Base-by-base conservation (phyloP, 53 echinoderm and acorn worm genomes). In the Crossaster papposus region DNA sequence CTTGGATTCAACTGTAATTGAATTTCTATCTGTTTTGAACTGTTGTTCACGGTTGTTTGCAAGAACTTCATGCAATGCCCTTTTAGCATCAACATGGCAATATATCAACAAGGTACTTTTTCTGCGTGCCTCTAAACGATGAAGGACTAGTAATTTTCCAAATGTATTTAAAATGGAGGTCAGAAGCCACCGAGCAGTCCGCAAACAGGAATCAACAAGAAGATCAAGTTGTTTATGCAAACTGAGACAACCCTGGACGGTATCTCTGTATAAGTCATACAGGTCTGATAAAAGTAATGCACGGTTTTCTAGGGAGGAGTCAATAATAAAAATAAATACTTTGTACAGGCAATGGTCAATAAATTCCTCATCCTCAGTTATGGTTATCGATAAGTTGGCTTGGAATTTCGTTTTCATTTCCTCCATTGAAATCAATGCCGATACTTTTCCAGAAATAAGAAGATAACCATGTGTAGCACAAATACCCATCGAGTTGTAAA, bases 311-410 rank as follows among this genome's bases (percentile, higher is more conserved):
- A 77, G 37, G 37, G 15, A 35, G 7, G 37, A 17, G 35, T 77
- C 77, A 77, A 77, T 37, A n/a, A 77, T 34, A 63, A 64, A 22
- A 35, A 81, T 26, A 33, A 34, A 81, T 22, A 81, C 81, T 81
- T 31, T 81, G 15, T 26, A n/a, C 64, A 81, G 32, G 64, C 64
- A 81, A 17, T 81, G 35, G 17, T 81, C 24, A 24, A 63, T 34
- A 64, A 63, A 15, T 13, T 28, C 64, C 9, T 22, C 26, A 64
- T 81, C 81, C 34, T 81, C 36, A 30, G 81, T 81, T 54, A 23
- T 18, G 31, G 17, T 22, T 20, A 32, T 17, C 23, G 12, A 80
- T 44, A 81, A 35, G 29, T 62, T 81, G 35, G 23, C 33, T n/a
- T n/a, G 64, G 20, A 64, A 62, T 64, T 6, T 15, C 33, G 29